These are phyloP conservation scores for Idaea aversata DNA, from an alignment of 2,888 invertebrate species.

Conservation along the genomic window DNA sequence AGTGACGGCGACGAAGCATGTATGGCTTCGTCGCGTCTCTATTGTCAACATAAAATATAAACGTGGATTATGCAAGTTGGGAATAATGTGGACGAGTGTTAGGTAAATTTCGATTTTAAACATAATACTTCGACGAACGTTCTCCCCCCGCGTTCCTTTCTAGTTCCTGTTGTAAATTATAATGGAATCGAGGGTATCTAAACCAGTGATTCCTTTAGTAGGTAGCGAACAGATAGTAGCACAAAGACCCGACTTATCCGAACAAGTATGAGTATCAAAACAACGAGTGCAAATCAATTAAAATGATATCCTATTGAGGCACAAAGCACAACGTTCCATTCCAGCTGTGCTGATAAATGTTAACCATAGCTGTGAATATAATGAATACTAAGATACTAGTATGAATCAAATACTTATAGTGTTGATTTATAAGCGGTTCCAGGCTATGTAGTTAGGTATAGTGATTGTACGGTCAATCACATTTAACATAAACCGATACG, in stretches of 20 bases:
- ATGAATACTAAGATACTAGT: slow-evolving; percentile 16
- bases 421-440: not conserved
- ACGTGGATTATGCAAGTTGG: slow-evolving; percentile 77
- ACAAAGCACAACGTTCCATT: slow-evolving; percentile 13
- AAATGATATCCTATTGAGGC: slow-evolving; percentile 13
- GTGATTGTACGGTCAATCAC: not conserved
- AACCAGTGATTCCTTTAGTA: not conserved
- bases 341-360: slow-evolving; percentile 19
- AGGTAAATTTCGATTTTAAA: slow-evolving; percentile 56
- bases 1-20: slow-evolving; percentile 55
- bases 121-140: not conserved
- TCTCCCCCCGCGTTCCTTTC: not conserved
- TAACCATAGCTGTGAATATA: slow-evolving; percentile 3
- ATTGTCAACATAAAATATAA: slow-evolving; percentile 72
- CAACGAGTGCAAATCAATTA: slow-evolving; percentile 17
- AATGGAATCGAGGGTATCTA: not conserved
- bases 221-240: not conserved
- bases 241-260: not conserved
- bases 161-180: not conserved
- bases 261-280: slow-evolving; percentile 15
- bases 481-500: not conserved
- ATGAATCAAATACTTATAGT: slow-evolving; percentile 9
- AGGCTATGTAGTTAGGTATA: not conserved
- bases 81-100: slow-evolving; percentile 71
- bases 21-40: slow-evolving; percentile 66